Evolutionary conservation across 1,140 invertebrate genomes (phyloP).

Genomic region (Aphelenchoides fujianensis): DNA sequence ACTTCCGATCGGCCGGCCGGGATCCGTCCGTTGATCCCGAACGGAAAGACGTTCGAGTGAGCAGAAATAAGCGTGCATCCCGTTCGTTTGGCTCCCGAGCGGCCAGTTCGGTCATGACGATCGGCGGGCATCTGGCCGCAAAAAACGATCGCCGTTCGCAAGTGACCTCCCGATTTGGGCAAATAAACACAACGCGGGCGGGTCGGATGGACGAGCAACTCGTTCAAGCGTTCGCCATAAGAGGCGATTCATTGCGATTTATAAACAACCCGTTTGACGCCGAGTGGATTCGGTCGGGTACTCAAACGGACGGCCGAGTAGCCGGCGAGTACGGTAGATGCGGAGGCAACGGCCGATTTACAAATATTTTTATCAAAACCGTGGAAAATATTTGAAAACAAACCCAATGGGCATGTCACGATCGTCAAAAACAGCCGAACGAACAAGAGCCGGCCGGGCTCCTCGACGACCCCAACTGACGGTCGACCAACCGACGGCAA

Average conservation of each 20-base stretch:
- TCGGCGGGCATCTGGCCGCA: background rate
- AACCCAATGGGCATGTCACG: background rate
- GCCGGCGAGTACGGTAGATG: background rate
- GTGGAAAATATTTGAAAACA: background rate
- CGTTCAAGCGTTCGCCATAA: background rate
- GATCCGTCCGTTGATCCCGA: too few relatives aligned
- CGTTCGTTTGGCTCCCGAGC: too few relatives aligned
- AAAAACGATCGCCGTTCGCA: background rate
- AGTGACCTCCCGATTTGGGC: background rate
- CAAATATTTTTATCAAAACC: background rate
- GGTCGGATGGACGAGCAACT: background rate
- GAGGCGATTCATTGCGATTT: background rate
- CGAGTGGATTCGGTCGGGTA: too few relatives aligned
- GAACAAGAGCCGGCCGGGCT: background rate
- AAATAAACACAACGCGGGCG: slow-evolving; percentile 1
- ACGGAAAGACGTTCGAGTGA: too few relatives aligned
- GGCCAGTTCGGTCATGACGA: too few relatives aligned
- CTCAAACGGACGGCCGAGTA: too few relatives aligned
- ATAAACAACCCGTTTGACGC: background rate
- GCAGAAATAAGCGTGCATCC: too few relatives aligned
- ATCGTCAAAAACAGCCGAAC: background rate
- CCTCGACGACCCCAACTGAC: background rate
- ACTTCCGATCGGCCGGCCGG: too few relatives aligned
- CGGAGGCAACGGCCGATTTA: background rate
- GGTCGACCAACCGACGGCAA: background rate